Evolutionary conservation across 1,140 invertebrate species (phyloP), one percentile per base, ranked within the genome.

Genomic region (Rhynchophorus ferrugineus): DNA sequence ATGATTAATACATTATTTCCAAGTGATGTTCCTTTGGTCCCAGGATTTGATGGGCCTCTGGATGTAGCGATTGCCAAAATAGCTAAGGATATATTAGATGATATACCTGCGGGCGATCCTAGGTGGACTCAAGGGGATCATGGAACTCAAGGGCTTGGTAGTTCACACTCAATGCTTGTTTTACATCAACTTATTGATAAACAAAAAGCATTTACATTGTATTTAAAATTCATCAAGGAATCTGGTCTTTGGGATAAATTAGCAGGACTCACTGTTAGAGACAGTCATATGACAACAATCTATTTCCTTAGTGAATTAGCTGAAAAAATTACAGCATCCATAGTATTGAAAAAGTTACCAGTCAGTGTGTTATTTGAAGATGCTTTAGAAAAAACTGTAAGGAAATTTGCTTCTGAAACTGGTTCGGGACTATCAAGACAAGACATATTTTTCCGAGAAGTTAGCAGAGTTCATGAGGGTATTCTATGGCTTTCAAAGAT

Each of bases 81-180:
- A 0, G 88, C 86, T 47, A 75, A 78, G 49, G 84, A 91, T 63
- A 72, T 95, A 44, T 80, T 94, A 37, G 86, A 95, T 69, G 91
- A 95, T 72, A 82, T 84, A 56, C 93, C 92, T 5, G 81, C 84
- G 1, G 81, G 86, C 39, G 92, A 96, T 78, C 92, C 91, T 1
- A 74, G 91, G 58, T 95, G 85, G 89, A 77, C 36, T 60, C 71
- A 53, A 53, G 58, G 49, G 53, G 53, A 14, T 71, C 14, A n/a
- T 34, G 14, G n/a, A 19, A 44, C 14, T 19, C 35, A 38, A 38
- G 55, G 57, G 11, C 62, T 82, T n/a, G 80, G 80, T 11, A 79
- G 79, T 57, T 82, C 80, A 1, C 71, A 76, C 29, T 85, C 89
- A 1, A 79, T 94, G 71, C 85, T 93, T 68, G 83, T 91, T 49